phyloP scores from a whole-genome alignment of 2,113 vertebrate species.

The Casuarius casuarius region DNA sequence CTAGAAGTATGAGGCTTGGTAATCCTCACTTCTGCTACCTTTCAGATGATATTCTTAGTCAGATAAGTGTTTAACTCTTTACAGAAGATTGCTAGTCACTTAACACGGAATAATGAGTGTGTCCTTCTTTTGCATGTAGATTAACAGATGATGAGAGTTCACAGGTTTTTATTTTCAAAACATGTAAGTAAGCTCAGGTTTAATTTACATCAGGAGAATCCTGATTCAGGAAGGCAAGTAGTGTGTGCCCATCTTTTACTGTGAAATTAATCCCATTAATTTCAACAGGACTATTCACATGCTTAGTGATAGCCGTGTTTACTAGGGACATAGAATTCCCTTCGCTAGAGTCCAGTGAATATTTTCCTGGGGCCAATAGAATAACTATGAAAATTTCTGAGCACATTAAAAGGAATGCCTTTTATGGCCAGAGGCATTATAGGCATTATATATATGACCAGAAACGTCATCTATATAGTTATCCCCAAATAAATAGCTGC shows the following conservation, averaged over 20 bases:
- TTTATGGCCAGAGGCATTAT: background rate
- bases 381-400: background rate
- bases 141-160: background rate
- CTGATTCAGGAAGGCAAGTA: background rate
- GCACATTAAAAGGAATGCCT: background rate
- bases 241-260: background rate
- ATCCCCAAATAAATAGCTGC: background rate
- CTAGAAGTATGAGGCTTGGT: rapidly evolving
- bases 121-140: background rate
- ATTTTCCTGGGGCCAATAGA: background rate
- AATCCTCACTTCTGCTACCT: background rate
- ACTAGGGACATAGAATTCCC: background rate
- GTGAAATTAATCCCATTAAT: background rate
- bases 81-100: background rate
- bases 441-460: background rate
- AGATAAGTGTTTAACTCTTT: background rate
- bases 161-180: background rate
- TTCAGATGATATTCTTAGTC: background rate
- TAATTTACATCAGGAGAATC: background rate
- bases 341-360: background rate
- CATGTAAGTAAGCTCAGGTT: background rate
- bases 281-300: background rate
- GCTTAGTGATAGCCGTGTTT: background rate
- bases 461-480: background rate
- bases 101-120: background rate